These are phyloP conservation scores for Lymantria monacha DNA, from an alignment of 2,888 invertebrate genomes.

Conservation along the genomic window DNA sequence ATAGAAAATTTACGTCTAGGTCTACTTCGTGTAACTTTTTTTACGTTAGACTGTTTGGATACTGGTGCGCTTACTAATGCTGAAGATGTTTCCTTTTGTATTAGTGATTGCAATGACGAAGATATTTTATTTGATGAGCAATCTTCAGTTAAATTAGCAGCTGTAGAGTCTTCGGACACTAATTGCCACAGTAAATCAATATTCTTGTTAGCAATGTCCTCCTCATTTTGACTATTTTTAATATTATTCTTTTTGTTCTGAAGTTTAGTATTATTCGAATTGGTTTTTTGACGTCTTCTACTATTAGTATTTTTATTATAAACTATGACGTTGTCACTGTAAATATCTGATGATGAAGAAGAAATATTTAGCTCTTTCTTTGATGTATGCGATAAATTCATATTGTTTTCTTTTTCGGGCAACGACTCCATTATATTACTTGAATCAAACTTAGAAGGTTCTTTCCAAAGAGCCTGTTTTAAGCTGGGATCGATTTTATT, in stretches of 20 bases:
- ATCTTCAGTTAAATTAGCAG: constrained; percentile 55
- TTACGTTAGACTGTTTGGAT: constrained; percentile 62
- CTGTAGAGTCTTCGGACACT: constrained; percentile 63
- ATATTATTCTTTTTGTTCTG: constrained; percentile 53
- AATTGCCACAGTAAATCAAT: constrained; percentile 73
- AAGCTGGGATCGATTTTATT: constrained; percentile 60
- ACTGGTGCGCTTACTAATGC: constrained; percentile 41
- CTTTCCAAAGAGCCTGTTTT: constrained; percentile 74
- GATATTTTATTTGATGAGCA: constrained; percentile 61
- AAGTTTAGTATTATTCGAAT: constrained; percentile 40
- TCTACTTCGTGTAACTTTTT: constrained; percentile 63
- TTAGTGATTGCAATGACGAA: constrained; percentile 71
- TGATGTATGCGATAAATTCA: constrained; percentile 46
- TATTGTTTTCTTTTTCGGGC: constrained; percentile 67
- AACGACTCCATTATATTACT: constrained; percentile 71
- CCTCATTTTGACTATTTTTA: constrained; percentile 50
- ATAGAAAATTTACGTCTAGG: constrained; percentile 83
- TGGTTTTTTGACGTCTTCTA: constrained; percentile 51
- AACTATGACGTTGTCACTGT: constrained; percentile 32
- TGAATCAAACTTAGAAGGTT: constrained; percentile 68
- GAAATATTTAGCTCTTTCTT: constrained; percentile 52
- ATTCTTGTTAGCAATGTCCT: constrained; percentile 67
- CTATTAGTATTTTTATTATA: constrained; percentile 53
- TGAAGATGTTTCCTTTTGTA: constrained; percentile 62
- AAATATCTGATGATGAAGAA: constrained; percentile 30